Evolutionary conservation across 2,797 vertebrate species (phyloP).

Genomic region (Sparus aurata): DNA sequence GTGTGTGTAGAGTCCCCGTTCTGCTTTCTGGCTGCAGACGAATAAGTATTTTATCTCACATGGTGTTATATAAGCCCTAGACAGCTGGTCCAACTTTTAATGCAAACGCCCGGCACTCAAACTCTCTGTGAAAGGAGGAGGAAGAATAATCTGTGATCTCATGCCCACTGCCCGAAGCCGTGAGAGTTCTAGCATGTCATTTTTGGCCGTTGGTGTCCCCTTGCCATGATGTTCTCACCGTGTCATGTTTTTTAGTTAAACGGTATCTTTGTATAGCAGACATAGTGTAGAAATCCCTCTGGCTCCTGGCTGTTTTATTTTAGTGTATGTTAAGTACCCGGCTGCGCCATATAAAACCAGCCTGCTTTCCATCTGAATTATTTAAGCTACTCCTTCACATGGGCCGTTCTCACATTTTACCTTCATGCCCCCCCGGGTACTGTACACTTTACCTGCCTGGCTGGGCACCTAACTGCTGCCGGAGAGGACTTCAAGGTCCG

Average conservation of each 20-base stretch:
- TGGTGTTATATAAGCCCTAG: constrained; percentile 61
- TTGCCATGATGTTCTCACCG: constrained; percentile 16
- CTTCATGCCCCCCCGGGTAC: constrained; percentile 55
- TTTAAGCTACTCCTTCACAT: constrained; percentile 72
- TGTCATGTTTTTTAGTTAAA: constrained; percentile 21
- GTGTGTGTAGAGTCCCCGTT: constrained; percentile 17
- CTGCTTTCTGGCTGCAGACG: constrained; percentile 34
- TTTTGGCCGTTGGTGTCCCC: constrained; percentile 27
- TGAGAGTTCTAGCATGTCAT: constrained; percentile 20
- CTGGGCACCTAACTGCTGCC: constrained; percentile 53
- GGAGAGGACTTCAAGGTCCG: constrained; percentile 9
- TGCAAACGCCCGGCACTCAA: constrained; percentile 49
- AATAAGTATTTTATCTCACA: constrained; percentile 54
- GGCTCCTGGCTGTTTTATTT: constrained; percentile 46
- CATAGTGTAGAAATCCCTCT: constrained; percentile 28
- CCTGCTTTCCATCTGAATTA: constrained; percentile 85
- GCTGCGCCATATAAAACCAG: constrained; percentile 67
- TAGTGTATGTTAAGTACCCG: constrained; percentile 54
- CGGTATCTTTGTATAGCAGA: constrained; percentile 13
- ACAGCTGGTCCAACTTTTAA: constrained; percentile 68
- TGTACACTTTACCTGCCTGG: constrained; percentile 67
- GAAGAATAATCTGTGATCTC: constrained; percentile 53
- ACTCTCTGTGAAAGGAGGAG: constrained; percentile 49
- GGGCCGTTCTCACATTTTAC: constrained; percentile 67
- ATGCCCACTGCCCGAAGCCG: constrained; percentile 35